These are phyloP conservation scores for Zaprionus vittiger DNA, from an alignment of 1,140 invertebrate species.

Conservation along the genomic window DNA sequence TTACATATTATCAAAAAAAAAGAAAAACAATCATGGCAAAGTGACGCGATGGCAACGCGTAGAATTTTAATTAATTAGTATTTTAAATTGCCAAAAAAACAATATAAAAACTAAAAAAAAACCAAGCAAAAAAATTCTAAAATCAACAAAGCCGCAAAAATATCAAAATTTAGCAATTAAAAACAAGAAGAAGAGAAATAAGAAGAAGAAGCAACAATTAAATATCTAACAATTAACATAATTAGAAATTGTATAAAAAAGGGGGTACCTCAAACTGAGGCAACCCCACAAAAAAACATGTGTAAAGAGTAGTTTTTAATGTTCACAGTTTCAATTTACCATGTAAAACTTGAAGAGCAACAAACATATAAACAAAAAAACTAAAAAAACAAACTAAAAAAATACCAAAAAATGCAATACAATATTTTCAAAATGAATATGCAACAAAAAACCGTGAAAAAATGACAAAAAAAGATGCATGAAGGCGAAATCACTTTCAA, in stretches of 20 bases:
- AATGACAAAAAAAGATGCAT: slow-evolving; percentile 60
- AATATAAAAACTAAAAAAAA: slow-evolving; percentile 42
- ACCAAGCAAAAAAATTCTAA: slow-evolving; percentile 27
- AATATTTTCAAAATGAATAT: slow-evolving; percentile 74
- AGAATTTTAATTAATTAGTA: slow-evolving; percentile 75
- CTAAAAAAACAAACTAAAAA: slow-evolving; percentile 31
- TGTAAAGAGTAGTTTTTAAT: slow-evolving; percentile 80
- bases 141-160: slow-evolving; percentile 57
- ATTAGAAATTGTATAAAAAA: slow-evolving; percentile 66
- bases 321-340: slow-evolving; percentile 76
- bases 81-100: slow-evolving; percentile 67
- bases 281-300: slow-evolving; percentile 44
- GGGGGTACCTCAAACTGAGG: slow-evolving; percentile 3
- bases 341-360: slow-evolving; percentile 2
- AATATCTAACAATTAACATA: slow-evolving; percentile 44
- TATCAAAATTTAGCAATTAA: slow-evolving; percentile 74
- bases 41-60: slow-evolving; percentile 45
- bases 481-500: neutral
- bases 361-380: slow-evolving; percentile 40
- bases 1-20: slow-evolving; percentile 32
- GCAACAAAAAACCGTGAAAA: slow-evolving; percentile 65
- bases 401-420: slow-evolving; percentile 71
- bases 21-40: slow-evolving; percentile 68
- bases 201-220: slow-evolving; percentile 27
- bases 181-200: slow-evolving; percentile 22